These are phyloP conservation scores for Geophilus truncorum DNA, from an alignment of 2,888 invertebrate species.

Conservation along the genomic window DNA sequence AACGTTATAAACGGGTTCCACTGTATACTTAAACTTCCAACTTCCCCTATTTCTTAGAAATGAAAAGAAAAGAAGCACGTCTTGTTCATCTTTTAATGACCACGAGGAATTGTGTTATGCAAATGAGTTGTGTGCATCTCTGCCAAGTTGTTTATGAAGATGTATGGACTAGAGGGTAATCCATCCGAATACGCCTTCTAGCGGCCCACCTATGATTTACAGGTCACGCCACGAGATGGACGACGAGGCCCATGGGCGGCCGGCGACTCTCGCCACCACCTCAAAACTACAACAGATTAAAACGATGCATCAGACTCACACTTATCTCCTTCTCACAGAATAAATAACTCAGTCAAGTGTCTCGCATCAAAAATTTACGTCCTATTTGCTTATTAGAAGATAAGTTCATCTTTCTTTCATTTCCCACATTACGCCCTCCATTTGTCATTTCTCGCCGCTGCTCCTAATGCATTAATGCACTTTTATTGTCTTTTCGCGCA, in stretches of 20 bases:
- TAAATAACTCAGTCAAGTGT: conserved; percentile 25
- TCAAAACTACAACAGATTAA: conserved; percentile 29
- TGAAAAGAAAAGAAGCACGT: no score
- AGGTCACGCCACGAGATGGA: conserved; percentile 27
- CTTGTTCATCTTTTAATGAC: not conserved
- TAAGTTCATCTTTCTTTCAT: conserved; percentile 14
- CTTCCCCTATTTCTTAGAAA: no score
- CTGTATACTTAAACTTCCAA: no score
- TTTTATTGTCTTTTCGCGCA: not conserved
- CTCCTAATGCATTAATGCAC: conserved; percentile 1
- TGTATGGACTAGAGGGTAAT: conserved; percentile 11
- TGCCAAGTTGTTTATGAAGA: conserved; percentile 32
- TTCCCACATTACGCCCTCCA: not conserved
- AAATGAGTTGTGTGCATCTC: conserved; percentile 5
- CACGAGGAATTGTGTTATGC: not conserved
- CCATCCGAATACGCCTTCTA: conserved; percentile 23
- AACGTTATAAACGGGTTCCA: no score
- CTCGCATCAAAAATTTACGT: conserved; percentile 25
- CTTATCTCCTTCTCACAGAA: not conserved
- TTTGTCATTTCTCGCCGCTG: not conserved
- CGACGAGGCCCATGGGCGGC: conserved; percentile 21
- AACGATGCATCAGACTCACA: conserved; percentile 31
- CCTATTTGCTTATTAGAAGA: conserved; percentile 24
- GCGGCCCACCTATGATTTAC: conserved; percentile 29
- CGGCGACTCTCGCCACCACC: conserved; percentile 28